phyloP scores from a whole-genome alignment of 2,797 vertebrate genomes.

The Gallinago stenura region DNA sequence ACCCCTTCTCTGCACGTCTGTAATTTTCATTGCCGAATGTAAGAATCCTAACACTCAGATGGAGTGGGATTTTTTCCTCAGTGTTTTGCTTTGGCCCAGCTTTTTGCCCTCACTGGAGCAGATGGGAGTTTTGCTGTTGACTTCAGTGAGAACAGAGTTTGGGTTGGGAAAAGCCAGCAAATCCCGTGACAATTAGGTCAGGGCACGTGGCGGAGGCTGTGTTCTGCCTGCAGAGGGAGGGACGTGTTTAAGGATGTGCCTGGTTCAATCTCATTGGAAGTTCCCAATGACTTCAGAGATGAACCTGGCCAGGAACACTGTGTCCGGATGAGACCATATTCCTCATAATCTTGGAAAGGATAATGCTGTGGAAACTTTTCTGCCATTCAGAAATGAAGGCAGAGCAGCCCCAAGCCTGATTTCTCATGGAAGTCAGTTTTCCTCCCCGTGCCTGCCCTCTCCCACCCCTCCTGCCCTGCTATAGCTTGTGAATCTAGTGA shows the following conservation, averaged over 20 bases:
- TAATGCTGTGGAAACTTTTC: background rate
- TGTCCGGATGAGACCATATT: background rate
- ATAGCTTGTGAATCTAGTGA: background rate
- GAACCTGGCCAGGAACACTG: background rate
- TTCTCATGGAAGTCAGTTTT: background rate
- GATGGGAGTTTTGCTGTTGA: background rate
- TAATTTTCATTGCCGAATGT: background rate
- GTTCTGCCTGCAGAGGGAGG: background rate
- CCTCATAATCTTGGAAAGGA: background rate
- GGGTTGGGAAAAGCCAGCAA: background rate
- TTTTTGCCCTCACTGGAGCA: background rate
- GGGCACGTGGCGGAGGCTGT: background rate
- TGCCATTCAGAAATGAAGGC: background rate
- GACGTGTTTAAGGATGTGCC: background rate
- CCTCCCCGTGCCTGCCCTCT: background rate
- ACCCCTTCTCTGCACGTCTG: background rate
- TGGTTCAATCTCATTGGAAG: background rate
- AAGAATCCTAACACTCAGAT: background rate
- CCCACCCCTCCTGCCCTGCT: background rate
- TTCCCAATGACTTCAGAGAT: background rate
- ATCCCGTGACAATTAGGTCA: background rate
- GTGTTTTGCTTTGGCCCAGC: background rate
- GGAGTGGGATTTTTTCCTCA: background rate
- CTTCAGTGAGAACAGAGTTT: background rate
- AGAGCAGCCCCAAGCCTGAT: background rate